phyloP scores from a whole-genome alignment of 2,888 invertebrate genomes.

The Hydropsyche betteni region DNA sequence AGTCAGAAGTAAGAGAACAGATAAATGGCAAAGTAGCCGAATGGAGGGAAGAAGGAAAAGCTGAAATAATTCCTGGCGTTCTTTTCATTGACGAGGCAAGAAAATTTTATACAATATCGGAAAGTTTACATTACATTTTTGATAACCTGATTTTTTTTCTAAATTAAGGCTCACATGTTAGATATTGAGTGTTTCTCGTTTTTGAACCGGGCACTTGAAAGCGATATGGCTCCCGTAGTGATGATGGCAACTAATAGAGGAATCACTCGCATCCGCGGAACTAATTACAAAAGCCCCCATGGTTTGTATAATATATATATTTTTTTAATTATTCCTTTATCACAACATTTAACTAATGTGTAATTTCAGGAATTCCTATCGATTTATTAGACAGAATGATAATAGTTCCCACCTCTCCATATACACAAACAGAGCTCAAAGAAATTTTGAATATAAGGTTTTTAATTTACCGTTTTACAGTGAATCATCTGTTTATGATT shows the following conservation, averaged over 20 bases:
- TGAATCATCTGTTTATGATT: neutral
- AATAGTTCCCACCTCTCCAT: constrained; percentile 91
- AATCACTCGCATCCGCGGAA: constrained; percentile 94
- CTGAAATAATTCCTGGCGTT: constrained; percentile 98
- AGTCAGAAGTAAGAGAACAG: constrained; percentile 96
- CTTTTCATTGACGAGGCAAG: constrained; percentile 92
- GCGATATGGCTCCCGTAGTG: constrained; percentile 96
- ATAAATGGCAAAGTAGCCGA: constrained; percentile 97
- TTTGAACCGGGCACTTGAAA: constrained; percentile 95
- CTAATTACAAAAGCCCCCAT: constrained; percentile 92
- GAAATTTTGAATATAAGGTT: constrained; percentile 88
- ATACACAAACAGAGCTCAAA: constrained; percentile 86
- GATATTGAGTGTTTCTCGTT: constrained; percentile 99
- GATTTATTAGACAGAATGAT: constrained; percentile 96
- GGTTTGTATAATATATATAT: constrained; percentile 62
- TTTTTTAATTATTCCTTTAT: neutral
- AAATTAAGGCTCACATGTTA: constrained; percentile 86
- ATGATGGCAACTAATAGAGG: constrained; percentile 99
- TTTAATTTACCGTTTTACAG: no score
- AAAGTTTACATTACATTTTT: no score
- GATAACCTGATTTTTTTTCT: neutral
- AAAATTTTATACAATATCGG: constrained; percentile 1
- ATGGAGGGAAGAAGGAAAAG: constrained; percentile 99
- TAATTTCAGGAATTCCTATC: constrained; percentile 75
- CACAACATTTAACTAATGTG: neutral